A percentile compares a stretch with the other conserved stretches of the same genome.
Conservation (phyloP, 2,113 vertebrate genomes). For the Ariopsis seemanni region DNA sequence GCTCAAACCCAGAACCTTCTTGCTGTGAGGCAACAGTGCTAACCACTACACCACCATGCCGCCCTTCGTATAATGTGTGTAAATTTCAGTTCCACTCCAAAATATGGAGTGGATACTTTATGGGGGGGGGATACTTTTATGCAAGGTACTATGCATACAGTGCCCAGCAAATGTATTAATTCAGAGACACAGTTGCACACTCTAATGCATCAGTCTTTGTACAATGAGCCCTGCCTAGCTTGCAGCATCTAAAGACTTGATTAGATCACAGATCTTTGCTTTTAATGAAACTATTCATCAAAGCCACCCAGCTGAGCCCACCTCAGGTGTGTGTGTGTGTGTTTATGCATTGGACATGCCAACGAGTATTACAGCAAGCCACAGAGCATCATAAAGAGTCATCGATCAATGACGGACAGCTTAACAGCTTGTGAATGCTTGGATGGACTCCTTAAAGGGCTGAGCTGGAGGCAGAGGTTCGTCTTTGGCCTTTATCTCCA, state of each 20-base stretch:
- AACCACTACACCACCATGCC: no score
- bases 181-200: not conserved
- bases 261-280: constrained; percentile 49
- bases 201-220: not conserved
- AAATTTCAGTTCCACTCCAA: not conserved
- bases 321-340: constrained; percentile 37
- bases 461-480: constrained; percentile 5
- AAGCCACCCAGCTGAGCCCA: constrained; percentile 41
- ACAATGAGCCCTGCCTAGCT: constrained; percentile 36
- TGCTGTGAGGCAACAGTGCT: no score
- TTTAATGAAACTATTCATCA: constrained; percentile 58
- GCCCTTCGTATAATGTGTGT: no score
- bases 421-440: constrained; percentile 40
- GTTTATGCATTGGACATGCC: not conserved
- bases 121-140: not conserved
- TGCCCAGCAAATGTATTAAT: not conserved
- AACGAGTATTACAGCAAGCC: constrained; percentile 37
- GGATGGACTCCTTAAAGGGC: constrained; percentile 38
- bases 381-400: constrained; percentile 35
- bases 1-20: no score
- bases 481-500: constrained; percentile 32
- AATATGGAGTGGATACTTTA: not conserved
- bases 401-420: constrained; percentile 42
- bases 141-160: not conserved
- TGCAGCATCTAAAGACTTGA: constrained; percentile 50